Evolutionary conservation across 2,113 vertebrate species (phyloP), one percentile per base, ranked within the genome.

Genomic region (Oncorhynchus tshawytscha): DNA sequence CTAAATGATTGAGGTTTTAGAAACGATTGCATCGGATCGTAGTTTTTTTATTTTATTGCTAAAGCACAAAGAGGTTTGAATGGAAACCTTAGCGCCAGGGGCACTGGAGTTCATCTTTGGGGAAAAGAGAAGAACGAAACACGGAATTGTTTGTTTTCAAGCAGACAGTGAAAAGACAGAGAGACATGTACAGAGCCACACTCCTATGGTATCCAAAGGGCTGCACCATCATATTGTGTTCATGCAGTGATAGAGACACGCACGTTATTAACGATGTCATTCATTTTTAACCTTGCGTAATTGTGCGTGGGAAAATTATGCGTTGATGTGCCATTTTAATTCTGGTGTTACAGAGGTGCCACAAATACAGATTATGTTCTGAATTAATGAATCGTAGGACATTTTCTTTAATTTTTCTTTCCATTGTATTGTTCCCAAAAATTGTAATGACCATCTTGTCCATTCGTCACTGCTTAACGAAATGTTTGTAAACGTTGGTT

Each of bases 71-170:
- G 75, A 84, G 80, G n/a, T 48, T 64, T 39, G 18, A 45, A 66
- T 39, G 48, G 73, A 67, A 67, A 75, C 73, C 67, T 57, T 49
- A 57, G 68, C 6, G 68, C 79, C 39, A 1, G 70, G 74, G 74
- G 78, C 69, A 78, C 18, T 25, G 27, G 39, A 59, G 65, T 85
- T 82, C 49, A 51, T 75, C 74, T 72, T 31, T 11, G 70, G 67
- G 48, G 64, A 25, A 57, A 75, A 29, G 29, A 67, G 60, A 75
- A 71, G 73, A 75, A 72, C 71, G 82, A 65, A 70, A 67, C 48
- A 65, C 75, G 60, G 82, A 73, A 80, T 81, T 81, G 71, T 86
- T 84, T 82, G 74, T 77, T 80, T 86, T 77, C 59, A 68, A 67
- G 54, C 73, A 80, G 22, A 67, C 68, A 73, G 25, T 22, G 65